These are phyloP conservation scores for Aphelinus certus DNA, from an alignment of 1,140 invertebrate genomes.

Conservation along the genomic window DNA sequence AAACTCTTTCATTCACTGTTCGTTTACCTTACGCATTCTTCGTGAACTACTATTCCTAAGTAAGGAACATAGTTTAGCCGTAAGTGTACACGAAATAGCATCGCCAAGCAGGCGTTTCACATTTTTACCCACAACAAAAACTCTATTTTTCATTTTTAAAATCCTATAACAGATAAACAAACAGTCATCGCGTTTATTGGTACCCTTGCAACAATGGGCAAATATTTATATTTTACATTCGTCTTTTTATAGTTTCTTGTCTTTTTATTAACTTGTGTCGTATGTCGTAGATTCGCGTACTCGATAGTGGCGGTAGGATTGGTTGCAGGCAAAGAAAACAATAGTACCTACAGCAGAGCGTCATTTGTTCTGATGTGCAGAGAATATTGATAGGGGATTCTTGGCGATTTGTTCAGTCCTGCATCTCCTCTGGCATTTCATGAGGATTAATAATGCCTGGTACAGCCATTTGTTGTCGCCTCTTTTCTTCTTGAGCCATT, in stretches of 20 bases:
- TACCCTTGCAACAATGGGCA: conserved; percentile 60
- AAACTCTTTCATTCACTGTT: conserved; percentile 24
- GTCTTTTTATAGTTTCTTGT: conserved; percentile 36
- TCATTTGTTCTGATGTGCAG: conserved; percentile 54
- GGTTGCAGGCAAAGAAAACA: conserved; percentile 60
- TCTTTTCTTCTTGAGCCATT: conserved; percentile 92
- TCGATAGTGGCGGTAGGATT: conserved; percentile 47
- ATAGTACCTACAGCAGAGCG: conserved; percentile 56
- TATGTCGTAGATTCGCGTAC: conserved; percentile 42
- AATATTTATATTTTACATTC: conserved; percentile 50
- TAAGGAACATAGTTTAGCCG: conserved; percentile 39
- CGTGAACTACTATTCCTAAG: conserved; percentile 18
- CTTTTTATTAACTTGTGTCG: conserved; percentile 43
- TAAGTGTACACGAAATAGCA: conserved; percentile 60
- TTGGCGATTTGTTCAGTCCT: conserved; percentile 75
- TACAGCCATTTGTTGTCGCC: conserved; percentile 90
- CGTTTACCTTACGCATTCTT: conserved; percentile 18
- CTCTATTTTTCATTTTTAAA: conserved; percentile 54
- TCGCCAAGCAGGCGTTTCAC: conserved; percentile 60
- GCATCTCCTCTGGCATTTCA: conserved; percentile 97
- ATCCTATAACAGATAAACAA: conserved; percentile 64
- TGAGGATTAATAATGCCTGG: conserved; percentile 98
- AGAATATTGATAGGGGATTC: conserved; percentile 50
- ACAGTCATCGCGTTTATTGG: conserved; percentile 59
- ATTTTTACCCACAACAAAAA: conserved; percentile 60